Conservation (phyloP, 2,797 vertebrate species). For the Danio choprae region DNA sequence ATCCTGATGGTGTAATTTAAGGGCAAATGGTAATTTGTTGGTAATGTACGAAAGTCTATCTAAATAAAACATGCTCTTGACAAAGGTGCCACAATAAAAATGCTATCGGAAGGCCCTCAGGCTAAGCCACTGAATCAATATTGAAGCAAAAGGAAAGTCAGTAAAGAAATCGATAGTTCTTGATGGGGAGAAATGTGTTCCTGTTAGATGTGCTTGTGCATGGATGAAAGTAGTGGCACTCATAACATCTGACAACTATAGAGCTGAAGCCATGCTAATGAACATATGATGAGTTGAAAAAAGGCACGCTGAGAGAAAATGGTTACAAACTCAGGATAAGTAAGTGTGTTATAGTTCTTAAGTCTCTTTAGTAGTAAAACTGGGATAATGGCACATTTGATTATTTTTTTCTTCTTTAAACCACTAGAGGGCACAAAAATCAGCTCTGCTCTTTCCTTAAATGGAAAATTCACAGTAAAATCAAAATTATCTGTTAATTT, state of each 20-base stretch:
- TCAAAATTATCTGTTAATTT: no score
- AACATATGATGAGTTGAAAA: not conserved
- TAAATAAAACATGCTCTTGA: slow-evolving; percentile 48
- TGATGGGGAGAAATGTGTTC: slow-evolving; percentile 58
- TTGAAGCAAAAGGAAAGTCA: slow-evolving; percentile 50
- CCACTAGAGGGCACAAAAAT: no score
- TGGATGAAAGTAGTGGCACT: slow-evolving; percentile 39
- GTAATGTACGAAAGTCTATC: slow-evolving; percentile 38
- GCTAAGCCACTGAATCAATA: slow-evolving; percentile 57
- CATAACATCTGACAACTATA: not conserved
- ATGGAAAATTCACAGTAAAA: no score
- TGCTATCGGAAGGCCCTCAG: slow-evolving; percentile 42
- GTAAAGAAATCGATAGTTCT: slow-evolving; percentile 61
- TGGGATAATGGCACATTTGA: no score
- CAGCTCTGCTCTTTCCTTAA: no score
- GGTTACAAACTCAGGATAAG: not conserved
- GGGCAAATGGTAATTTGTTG: slow-evolving; percentile 31
- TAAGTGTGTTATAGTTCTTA: not conserved
- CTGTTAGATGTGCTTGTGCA: slow-evolving; percentile 47
- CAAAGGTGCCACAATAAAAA: slow-evolving; percentile 47
- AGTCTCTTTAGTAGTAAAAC: not conserved
- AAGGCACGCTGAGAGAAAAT: slow-evolving; percentile 1
- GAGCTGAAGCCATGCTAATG: not conserved
- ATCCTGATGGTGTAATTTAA: slow-evolving; percentile 39
- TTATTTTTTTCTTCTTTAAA: no score